Evolutionary conservation across 37 sponge, comb jelly and placozoan genomes (phyloP).

Genomic region (Beroe ovata): DNA sequence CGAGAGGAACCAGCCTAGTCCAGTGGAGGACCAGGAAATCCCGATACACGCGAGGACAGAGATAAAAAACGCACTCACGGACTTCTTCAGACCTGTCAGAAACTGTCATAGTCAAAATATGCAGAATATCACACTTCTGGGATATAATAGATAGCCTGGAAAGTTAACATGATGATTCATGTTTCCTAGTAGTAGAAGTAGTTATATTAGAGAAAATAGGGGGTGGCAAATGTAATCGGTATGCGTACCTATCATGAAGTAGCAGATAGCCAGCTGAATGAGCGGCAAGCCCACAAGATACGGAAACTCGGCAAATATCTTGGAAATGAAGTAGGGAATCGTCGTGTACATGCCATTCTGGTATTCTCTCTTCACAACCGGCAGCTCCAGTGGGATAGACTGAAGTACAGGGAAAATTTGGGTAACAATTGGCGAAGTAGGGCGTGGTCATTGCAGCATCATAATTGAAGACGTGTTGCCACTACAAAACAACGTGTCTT

Average conservation of each 20-base stretch:
- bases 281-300: constrained; percentile 33
- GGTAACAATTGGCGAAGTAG: too few species aligned
- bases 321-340: constrained; percentile 59
- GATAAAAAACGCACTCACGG: constrained; percentile 18
- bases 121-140: too few species aligned
- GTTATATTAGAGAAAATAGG: too few species aligned
- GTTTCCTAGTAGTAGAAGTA: too few species aligned
- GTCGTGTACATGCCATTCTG: constrained; percentile 50
- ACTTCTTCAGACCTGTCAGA: constrained; percentile 17
- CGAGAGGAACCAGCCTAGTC: constrained; percentile 47
- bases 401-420: too few species aligned
- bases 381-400: constrained; percentile 65
- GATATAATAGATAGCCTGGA: too few species aligned
- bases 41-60: constrained; percentile 24
- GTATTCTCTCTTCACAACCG: constrained; percentile 54
- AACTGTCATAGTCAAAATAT: neutral
- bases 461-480: too few species aligned
- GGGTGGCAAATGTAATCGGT: too few species aligned
- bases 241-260: constrained; percentile 67
- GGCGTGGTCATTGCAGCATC: too few species aligned
- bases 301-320: constrained; percentile 61
- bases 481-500: too few species aligned
- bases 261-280: constrained; percentile 34
- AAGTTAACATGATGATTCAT: too few species aligned
- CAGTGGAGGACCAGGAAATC: constrained; percentile 38